Evolutionary conservation across 2,113 vertebrate genomes (phyloP).

Genomic region (Erythrolamprus reginae): DNA sequence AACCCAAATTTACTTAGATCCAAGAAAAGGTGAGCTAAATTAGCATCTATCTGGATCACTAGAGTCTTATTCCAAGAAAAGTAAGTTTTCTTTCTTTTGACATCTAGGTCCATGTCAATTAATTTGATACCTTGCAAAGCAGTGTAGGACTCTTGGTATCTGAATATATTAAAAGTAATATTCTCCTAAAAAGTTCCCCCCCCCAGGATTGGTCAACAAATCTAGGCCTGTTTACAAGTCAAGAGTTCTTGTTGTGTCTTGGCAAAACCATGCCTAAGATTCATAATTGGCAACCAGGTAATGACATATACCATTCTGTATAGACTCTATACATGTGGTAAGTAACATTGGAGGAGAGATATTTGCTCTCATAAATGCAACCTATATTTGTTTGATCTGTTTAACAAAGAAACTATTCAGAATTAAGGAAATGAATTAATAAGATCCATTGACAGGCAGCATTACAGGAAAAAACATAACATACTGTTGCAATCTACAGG

Average conservation of each 20-base stretch:
- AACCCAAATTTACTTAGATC: not conserved
- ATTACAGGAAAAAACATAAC: not conserved
- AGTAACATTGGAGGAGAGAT: not conserved
- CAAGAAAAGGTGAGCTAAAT: not conserved
- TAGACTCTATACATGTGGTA: not conserved
- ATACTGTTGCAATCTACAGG: not conserved
- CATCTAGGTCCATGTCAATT: not conserved
- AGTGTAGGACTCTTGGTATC: not conserved
- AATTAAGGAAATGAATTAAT: not conserved
- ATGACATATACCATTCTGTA: not conserved
- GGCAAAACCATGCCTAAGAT: not conserved
- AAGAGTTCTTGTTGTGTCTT: not conserved
- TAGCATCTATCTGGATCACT: not conserved
- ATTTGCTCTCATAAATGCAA: not conserved
- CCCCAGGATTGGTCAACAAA: not conserved
- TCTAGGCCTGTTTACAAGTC: not conserved
- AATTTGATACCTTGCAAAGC: not conserved
- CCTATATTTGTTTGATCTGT: not conserved
- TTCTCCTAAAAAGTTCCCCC: not conserved
- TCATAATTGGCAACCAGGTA: not conserved
- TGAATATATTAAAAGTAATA: not conserved
- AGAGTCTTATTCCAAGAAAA: not conserved
- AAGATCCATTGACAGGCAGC: not conserved
- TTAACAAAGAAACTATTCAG: not conserved
- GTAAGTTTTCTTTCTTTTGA: not conserved